phyloP scores from a whole-genome alignment of 2,797 vertebrate species.

The Petrocephalus schoutedeni region DNA sequence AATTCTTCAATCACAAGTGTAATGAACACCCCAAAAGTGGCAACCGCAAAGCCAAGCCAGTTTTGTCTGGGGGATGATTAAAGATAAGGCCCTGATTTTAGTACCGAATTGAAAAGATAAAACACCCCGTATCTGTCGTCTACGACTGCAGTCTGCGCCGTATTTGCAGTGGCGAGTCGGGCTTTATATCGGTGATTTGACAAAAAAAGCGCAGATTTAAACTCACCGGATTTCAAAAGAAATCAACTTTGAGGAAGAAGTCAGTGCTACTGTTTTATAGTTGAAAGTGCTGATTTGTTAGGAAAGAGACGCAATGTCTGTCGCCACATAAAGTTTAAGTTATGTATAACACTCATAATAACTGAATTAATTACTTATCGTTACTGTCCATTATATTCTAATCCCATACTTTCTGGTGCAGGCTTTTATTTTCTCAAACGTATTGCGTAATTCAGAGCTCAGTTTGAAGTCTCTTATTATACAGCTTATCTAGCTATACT shows the following conservation, averaged over 20 bases:
- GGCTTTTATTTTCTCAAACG: neutral
- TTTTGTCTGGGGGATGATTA: neutral
- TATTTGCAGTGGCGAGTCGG: neutral
- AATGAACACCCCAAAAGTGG: slow-evolving; percentile 18
- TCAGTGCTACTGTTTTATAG: neutral
- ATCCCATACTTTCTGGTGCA: neutral
- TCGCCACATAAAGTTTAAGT: neutral
- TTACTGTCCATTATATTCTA: neutral
- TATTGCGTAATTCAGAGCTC: slow-evolving; percentile 3
- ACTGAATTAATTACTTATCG: neutral
- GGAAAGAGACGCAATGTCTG: neutral
- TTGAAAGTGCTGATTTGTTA: neutral
- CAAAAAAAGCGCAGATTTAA: neutral
- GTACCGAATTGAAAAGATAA: slow-evolving; percentile 13
- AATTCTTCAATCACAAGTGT: slow-evolving; percentile 13
- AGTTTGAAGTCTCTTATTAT: slow-evolving; percentile 8
- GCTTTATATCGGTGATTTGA: neutral
- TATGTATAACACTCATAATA: neutral
- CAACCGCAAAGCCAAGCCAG: slow-evolving; percentile 7
- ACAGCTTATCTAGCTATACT: slow-evolving; percentile 6
- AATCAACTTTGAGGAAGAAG: neutral
- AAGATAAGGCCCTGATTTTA: slow-evolving; percentile 23
- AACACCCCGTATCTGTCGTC: neutral
- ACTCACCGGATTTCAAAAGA: neutral
- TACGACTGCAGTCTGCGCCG: neutral